These are phyloP conservation scores for Echiichthys vipera DNA, from an alignment of 2,797 vertebrate species.

Conservation along the genomic window DNA sequence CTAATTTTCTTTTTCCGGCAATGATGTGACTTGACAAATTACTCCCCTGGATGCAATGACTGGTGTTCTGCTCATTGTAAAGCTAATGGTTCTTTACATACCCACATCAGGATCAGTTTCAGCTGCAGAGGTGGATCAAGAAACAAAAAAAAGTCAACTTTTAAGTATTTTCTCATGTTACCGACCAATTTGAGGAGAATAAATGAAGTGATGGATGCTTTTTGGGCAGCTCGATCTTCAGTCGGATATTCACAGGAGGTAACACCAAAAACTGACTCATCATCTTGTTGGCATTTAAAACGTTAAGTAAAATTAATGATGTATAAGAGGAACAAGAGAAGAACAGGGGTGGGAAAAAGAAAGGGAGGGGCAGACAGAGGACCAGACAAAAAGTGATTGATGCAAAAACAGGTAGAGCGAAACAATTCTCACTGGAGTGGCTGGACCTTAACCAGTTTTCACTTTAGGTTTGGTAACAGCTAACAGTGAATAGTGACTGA, in stretches of 20 bases:
- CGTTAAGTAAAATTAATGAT: neutral
- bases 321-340: neutral
- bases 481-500: no score
- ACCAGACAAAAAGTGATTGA: neutral
- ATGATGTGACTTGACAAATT: conserved; percentile 2
- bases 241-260: neutral
- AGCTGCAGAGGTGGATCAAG: neutral
- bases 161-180: neutral
- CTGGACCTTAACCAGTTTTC: neutral
- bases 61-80: neutral
- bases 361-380: neutral
- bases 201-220: neutral
- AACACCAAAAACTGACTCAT: neutral
- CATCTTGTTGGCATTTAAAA: conserved; percentile 6
- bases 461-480: no score
- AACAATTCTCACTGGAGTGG: neutral
- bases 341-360: neutral
- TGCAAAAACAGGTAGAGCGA: neutral
- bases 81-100: neutral
- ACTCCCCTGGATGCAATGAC: neutral
- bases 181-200: neutral
- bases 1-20: neutral
- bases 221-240: conserved; percentile 6
- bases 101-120: neutral
- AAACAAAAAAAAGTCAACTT: neutral